Base-by-base conservation (phyloP, 2,797 vertebrate species). In the Trachurus trachurus region DNA sequence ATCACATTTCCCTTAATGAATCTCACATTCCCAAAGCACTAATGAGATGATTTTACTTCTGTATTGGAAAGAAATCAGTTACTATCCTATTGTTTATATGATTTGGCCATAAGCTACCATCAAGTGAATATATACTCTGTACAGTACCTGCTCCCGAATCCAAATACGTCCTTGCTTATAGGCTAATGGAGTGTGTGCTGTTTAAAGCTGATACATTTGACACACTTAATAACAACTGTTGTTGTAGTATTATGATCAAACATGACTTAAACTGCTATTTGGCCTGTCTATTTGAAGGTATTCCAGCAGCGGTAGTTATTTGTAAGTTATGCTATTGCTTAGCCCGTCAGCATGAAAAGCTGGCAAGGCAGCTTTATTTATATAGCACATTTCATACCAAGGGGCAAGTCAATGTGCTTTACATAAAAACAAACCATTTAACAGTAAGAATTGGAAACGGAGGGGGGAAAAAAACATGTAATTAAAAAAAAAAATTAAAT, bases 1-100 rank as follows among this genome's bases (percentile, higher is more conserved):
- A 26, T 82, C 74, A 71, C 71, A 58, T 77, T 78, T 85, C 63
- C 68, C 52, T 63, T 83, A 85, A 88, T 88, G 77, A 76, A 65
- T 72, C 72, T 8, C 64, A 69, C 37, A 50, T 34, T 82, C 54
- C 75, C 77, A 80, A 63, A 66, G 57, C 78, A 77, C 78, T 78
- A 89, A 90, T 85, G 66, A 85, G 69, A 66, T 87, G 62, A 45
- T 76, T 56, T 71, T 22, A 72, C 62, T 71, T 60, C 66, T 71
- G 71, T 57, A 68, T 73, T 16, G n/a, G 7, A 66, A 21, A 31
- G n/a, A 71, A 71, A 75, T 31, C 44, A 54, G 19, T 49, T 60
- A 71, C 34, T 62, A 54, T 69, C 9, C 13, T 56, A 49, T 40
- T 57, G 47, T 80, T 68, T 69, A 52, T 65, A 21, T 49, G 40